phyloP scores from a whole-genome alignment of 2,113 vertebrate genomes.

The Bagarius yarrelli region DNA sequence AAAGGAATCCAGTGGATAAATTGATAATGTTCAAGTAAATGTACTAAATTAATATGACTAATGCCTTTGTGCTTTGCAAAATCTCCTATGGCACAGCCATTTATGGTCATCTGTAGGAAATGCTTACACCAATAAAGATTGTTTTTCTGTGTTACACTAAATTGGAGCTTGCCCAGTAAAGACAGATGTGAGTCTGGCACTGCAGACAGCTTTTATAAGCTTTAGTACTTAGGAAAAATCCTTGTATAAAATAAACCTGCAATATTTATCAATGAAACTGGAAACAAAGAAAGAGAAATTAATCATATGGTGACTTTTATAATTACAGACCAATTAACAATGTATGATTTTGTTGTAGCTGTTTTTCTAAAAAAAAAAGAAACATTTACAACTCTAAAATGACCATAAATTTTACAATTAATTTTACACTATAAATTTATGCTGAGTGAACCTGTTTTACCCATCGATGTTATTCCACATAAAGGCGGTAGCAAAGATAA shows the following conservation, averaged over 20 bases:
- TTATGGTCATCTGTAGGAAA: slow-evolving; percentile 39
- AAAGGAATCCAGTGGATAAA: not conserved
- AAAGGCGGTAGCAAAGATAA: not conserved
- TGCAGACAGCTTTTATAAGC: not conserved
- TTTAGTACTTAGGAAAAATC: not conserved
- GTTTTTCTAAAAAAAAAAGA: no score
- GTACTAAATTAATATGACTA: not conserved
- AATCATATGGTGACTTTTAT: not conserved
- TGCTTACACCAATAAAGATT: slow-evolving; percentile 13
- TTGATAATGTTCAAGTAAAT: not conserved
- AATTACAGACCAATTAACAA: not conserved
- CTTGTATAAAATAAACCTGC: not conserved
- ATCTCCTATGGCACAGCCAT: slow-evolving; percentile 37
- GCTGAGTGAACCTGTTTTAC: not conserved
- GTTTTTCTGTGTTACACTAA: slow-evolving; percentile 30
- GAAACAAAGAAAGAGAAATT: no score
- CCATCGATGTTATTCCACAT: no score
- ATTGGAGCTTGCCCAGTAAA: slow-evolving; percentile 9
- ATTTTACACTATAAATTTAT: not conserved
- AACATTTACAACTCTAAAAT: not conserved
- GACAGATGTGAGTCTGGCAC: slow-evolving; percentile 18
- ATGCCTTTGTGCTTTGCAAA: slow-evolving; percentile 9
- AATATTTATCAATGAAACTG: not conserved
- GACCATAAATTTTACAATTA: not conserved
- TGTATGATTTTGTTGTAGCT: no score